Percentiles rank a stretch among this genome's conserved stretches.
phyloP scores from a whole-genome alignment of 2,113 vertebrate genomes.

The Heterotis niloticus region DNA sequence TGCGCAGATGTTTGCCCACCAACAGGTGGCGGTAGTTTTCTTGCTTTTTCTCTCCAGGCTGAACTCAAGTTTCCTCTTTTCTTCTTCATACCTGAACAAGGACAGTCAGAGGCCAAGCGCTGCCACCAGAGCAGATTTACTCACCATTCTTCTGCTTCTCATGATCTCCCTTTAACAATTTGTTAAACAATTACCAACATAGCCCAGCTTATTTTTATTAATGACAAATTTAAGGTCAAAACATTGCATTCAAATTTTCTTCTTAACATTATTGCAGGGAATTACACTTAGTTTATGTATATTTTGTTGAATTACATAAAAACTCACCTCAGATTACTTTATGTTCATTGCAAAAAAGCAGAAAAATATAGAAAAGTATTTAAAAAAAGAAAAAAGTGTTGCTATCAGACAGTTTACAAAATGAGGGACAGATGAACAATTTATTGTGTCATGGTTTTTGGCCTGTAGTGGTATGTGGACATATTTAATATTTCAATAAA shows the following conservation, averaged over 20 bases:
- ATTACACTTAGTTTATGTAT: too few relatives aligned
- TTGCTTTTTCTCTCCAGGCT: conserved; percentile 26
- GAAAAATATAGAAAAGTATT: too few relatives aligned
- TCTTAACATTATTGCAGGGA: too few relatives aligned
- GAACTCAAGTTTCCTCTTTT: not conserved
- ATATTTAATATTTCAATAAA: too few relatives aligned
- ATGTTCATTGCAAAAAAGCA: too few relatives aligned
- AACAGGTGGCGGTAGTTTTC: conserved; percentile 60
- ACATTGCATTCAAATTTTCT: too few relatives aligned
- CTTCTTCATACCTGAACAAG: not conserved
- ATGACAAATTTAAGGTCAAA: too few relatives aligned
- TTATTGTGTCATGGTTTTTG: not conserved
- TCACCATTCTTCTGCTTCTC: not conserved
- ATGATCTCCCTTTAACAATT: not conserved
- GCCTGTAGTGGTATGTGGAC: too few relatives aligned
- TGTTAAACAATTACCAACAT: not conserved
- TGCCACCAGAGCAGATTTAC: not conserved
- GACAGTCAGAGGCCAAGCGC: not conserved
- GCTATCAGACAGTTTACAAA: not conserved
- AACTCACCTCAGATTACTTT: too few relatives aligned
- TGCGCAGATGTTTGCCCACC: conserved; percentile 37
- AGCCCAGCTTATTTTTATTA: too few relatives aligned
- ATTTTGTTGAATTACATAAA: too few relatives aligned
- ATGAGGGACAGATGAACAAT: not conserved
- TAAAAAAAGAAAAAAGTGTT: too few relatives aligned